Percentiles rank a stretch among this genome's conserved stretches.
phyloP scores from a whole-genome alignment of 2,888 invertebrate genomes.

The Chironomus tentans region DNA sequence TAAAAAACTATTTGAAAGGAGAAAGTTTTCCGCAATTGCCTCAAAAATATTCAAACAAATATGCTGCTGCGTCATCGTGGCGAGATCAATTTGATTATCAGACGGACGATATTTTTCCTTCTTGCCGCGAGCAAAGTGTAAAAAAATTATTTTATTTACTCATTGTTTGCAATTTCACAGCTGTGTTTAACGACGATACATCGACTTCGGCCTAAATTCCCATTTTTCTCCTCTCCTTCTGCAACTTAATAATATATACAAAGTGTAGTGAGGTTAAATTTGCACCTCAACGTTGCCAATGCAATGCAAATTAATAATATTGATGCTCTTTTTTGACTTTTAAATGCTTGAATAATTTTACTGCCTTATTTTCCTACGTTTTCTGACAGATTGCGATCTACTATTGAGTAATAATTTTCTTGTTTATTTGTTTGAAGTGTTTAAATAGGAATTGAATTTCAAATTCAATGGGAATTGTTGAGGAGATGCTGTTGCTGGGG shows the following conservation, averaged over 20 bases:
- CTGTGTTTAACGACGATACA: not conserved
- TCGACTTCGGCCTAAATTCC: not conserved
- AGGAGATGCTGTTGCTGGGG: too few species aligned
- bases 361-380: not conserved
- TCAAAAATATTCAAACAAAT: not conserved
- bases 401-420: too few species aligned
- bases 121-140: not conserved
- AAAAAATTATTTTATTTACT: not conserved
- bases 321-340: not conserved
- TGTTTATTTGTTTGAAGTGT: too few species aligned
- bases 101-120: not conserved
- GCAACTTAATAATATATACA: too few species aligned
- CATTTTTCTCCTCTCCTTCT: too few species aligned
- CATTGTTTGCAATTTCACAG: not conserved
- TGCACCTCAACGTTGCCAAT: not conserved
- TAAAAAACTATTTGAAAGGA: slow-evolving; percentile 6
- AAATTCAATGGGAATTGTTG: too few species aligned
- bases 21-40: slow-evolving; percentile 18
- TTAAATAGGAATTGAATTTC: too few species aligned
- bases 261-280: too few species aligned
- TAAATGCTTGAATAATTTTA: not conserved
- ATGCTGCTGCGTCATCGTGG: not conserved
- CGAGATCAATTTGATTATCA: not conserved
- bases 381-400: too few species aligned
- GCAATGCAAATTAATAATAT: not conserved